These are phyloP conservation scores for Apodemia duryi DNA, from an alignment of 2,888 invertebrate genomes.

Conservation along the genomic window DNA sequence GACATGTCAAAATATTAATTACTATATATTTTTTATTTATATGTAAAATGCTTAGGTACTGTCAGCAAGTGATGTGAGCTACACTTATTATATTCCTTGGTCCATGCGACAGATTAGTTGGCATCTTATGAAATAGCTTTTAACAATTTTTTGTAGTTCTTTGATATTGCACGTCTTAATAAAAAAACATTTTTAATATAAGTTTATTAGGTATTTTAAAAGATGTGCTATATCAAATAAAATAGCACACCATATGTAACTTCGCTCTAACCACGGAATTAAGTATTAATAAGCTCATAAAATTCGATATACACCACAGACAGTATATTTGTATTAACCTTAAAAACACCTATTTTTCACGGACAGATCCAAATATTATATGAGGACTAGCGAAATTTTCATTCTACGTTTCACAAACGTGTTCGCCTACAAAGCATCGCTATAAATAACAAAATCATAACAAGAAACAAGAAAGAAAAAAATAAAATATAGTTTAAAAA, in stretches of 20 bases:
- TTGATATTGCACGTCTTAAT: conserved; percentile 31
- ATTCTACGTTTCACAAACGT: conserved; percentile 43
- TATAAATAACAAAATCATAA: conserved; percentile 54
- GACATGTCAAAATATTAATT: conserved; percentile 59
- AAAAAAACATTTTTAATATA: background rate
- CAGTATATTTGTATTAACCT: conserved; percentile 64
- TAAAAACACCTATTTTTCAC: conserved; percentile 61
- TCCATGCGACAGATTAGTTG: conserved; percentile 72
- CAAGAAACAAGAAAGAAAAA: conserved; percentile 53
- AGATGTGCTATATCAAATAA: conserved; percentile 57
- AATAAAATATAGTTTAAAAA: conserved; percentile 48
- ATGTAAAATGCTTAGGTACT: conserved; percentile 56
- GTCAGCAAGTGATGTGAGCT: conserved; percentile 69
- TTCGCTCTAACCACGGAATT: conserved; percentile 60
- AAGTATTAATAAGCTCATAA: conserved; percentile 77
- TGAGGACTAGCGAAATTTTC: conserved; percentile 65
- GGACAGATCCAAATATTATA: conserved; percentile 67
- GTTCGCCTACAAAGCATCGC: conserved; percentile 59
- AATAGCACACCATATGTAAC: conserved; percentile 47
- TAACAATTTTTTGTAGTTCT: conserved; percentile 37
- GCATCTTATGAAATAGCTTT: conserved; percentile 63
- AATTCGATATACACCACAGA: conserved; percentile 78
- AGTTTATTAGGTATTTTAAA: conserved; percentile 19
- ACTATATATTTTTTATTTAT: conserved; percentile 29
- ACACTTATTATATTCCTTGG: conserved; percentile 71